phyloP scores from a whole-genome alignment of 2,888 invertebrate genomes.

The Parapristionchus giblindavisi region DNA sequence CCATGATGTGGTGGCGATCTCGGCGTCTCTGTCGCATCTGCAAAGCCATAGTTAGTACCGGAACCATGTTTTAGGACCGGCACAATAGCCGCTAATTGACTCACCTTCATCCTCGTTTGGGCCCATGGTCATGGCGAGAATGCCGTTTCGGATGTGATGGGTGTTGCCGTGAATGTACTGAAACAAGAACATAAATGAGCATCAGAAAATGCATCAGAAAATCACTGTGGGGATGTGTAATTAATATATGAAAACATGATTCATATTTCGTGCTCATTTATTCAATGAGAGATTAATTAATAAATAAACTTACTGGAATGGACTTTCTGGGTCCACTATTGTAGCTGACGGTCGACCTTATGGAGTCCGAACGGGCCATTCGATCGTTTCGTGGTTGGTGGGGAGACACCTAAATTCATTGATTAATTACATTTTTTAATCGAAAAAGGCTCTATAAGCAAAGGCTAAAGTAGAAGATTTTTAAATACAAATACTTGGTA shows the following conservation, averaged over 20 bases:
- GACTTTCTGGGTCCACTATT: slow-evolving; percentile 14
- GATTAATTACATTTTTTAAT: neutral
- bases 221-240: neutral
- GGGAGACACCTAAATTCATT: neutral
- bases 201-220: neutral
- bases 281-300: neutral
- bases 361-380: slow-evolving; percentile 5
- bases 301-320: slow-evolving; percentile 15
- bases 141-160: slow-evolving; percentile 28
- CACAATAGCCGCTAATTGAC: too few relatives aligned
- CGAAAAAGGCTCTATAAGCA: neutral
- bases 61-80: neutral
- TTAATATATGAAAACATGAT: neutral
- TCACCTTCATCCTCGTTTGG: slow-evolving; percentile 30
- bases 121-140: slow-evolving; percentile 24
- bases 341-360: slow-evolving; percentile 8
- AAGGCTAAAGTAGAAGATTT: too few relatives aligned
- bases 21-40: too few relatives aligned
- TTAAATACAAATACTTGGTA: too few relatives aligned
- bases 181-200: neutral
- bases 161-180: slow-evolving; percentile 37
- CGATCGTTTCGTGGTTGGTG: neutral
- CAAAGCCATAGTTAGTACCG: too few relatives aligned
- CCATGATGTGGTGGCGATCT: slow-evolving; percentile 18
- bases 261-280: neutral